Evolutionary conservation across 1,140 invertebrate genomes (phyloP).

Genomic region (Sycophaga agraensis): DNA sequence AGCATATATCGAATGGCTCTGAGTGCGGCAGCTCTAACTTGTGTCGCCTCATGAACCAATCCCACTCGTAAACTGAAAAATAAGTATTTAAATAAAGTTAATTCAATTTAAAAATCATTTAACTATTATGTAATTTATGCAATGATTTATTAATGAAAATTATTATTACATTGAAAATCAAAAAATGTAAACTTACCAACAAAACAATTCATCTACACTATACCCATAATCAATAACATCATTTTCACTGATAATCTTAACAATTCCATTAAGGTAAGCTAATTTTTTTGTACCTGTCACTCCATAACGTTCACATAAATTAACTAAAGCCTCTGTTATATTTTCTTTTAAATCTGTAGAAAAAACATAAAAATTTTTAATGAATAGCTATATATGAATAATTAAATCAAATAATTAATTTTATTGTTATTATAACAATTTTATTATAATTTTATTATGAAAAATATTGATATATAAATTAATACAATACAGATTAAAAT

Average conservation of each 20-base stretch:
- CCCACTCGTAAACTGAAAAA: slow-evolving; percentile 74
- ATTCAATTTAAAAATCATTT: not conserved
- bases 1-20: slow-evolving; percentile 83
- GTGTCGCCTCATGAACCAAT: slow-evolving; percentile 81
- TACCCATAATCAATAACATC: slow-evolving; percentile 69
- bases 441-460: too few species aligned
- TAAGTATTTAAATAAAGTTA: not conserved
- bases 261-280: slow-evolving; percentile 80
- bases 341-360: slow-evolving; percentile 62
- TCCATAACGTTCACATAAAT: slow-evolving; percentile 62
- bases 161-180: not conserved
- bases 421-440: too few species aligned
- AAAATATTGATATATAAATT: too few species aligned
- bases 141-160: not conserved
- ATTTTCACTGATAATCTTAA: slow-evolving; percentile 72
- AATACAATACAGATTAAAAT: too few species aligned
- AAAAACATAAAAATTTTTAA: slow-evolving; percentile 12
- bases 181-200: slow-evolving; percentile 80
- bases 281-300: slow-evolving; percentile 70
- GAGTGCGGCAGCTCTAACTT: slow-evolving; percentile 84
- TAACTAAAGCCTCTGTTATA: slow-evolving; percentile 64
- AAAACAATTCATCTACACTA: slow-evolving; percentile 75
- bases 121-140: not conserved
- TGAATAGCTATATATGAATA: too few species aligned
- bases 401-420: too few species aligned